Conservation (phyloP, 2,113 vertebrate species). For the Paramisgurnus dabryanus region DNA sequence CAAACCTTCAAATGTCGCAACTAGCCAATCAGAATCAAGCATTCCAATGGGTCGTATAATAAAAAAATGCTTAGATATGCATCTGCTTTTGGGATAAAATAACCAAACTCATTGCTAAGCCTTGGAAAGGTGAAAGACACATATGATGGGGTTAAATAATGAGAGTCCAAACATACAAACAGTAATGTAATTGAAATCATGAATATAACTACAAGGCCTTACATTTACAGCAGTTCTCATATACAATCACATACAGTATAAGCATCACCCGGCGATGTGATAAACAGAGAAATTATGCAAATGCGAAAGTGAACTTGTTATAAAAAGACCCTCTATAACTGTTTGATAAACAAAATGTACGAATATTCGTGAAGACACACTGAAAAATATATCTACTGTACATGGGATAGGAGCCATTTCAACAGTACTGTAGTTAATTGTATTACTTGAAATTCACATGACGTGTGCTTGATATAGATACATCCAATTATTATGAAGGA, state of each 20-base stretch:
- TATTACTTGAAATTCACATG: conserved; percentile 26
- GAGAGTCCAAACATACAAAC: neutral
- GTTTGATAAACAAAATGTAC: neutral
- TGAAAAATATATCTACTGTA: conserved; percentile 36
- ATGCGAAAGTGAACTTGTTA: neutral
- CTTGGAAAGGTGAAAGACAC: neutral
- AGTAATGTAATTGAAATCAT: neutral
- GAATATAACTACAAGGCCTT: conserved; percentile 8
- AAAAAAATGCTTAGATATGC: neutral
- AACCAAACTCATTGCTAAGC: conserved; percentile 22
- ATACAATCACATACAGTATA: neutral
- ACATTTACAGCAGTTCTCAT: conserved; percentile 16
- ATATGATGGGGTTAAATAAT: neutral
- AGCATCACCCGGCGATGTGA: neutral
- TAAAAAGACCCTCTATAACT: neutral
- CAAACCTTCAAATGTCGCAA: too few species aligned
- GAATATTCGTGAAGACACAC: conserved; percentile 4
- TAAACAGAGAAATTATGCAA: conserved; percentile 1
- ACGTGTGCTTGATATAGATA: conserved; percentile 17
- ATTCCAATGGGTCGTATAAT: too few species aligned
- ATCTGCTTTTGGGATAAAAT: conserved; percentile 19
- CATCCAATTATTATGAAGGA: conserved; percentile 28
- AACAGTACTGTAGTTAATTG: conserved; percentile 14
- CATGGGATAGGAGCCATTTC: conserved; percentile 29
- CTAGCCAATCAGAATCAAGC: too few species aligned